These are phyloP conservation scores for Vidua chalybeata DNA, from an alignment of 2,113 vertebrate species.

Conservation along the genomic window DNA sequence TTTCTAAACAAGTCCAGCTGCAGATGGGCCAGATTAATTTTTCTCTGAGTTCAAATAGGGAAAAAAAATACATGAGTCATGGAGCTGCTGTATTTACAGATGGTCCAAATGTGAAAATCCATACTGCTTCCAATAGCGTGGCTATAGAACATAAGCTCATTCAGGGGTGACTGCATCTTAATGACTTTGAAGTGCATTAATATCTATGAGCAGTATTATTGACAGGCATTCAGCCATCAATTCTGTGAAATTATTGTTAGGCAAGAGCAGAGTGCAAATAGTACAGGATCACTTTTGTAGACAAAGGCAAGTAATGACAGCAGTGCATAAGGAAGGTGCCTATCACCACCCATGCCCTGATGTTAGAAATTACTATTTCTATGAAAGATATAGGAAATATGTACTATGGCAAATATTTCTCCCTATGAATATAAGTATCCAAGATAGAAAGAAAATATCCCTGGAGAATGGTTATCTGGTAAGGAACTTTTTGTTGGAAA, in stretches of 20 bases:
- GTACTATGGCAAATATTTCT: neutral
- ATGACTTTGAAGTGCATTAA: neutral
- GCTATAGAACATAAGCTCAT: neutral
- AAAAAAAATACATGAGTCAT: neutral
- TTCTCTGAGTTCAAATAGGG: slow-evolving; percentile 11
- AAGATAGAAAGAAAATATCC: neutral
- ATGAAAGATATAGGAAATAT: neutral
- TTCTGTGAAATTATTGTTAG: neutral
- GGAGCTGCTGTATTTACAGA: slow-evolving; percentile 41
- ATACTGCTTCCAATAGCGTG: neutral
- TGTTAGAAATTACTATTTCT: neutral
- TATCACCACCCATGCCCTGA: neutral
- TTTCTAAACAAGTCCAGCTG: slow-evolving; percentile 52
- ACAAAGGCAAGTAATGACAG: neutral
- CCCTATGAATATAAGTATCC: neutral
- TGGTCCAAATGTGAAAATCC: slow-evolving; percentile 12
- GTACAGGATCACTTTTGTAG: neutral
- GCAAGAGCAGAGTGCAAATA: neutral
- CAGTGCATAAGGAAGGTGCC: neutral
- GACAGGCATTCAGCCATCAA: neutral
- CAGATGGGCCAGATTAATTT: slow-evolving; percentile 54
- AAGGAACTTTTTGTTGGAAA: neutral
- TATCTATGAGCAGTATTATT: neutral
- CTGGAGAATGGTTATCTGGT: neutral
- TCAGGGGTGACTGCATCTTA: neutral